A percentile compares a stretch with the other conserved stretches of the same genome.
Conservation (phyloP, 2,797 vertebrate species). For the Ispidina picta region DNA sequence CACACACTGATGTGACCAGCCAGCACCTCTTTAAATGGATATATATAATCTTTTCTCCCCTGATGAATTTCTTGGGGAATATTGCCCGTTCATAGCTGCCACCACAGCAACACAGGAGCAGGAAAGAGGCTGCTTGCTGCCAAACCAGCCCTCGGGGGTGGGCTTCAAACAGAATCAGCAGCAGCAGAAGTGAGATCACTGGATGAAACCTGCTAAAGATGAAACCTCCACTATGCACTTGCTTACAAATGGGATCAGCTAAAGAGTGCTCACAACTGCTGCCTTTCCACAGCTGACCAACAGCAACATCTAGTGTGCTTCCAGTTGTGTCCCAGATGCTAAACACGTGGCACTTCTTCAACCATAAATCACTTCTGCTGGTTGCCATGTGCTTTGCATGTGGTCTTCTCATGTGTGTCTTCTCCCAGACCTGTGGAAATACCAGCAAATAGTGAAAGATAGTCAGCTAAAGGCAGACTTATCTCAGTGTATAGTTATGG, state of each 20-base stretch:
- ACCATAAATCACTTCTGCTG: background rate
- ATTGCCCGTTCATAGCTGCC: background rate
- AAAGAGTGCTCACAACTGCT: background rate
- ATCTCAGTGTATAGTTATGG: background rate
- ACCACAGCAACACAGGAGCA: background rate
- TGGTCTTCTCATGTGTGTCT: background rate
- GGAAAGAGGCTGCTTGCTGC: background rate
- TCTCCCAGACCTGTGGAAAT: background rate
- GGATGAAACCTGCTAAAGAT: background rate
- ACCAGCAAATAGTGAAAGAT: background rate
- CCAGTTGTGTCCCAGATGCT: background rate
- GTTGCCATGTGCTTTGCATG: background rate
- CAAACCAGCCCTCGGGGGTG: background rate
- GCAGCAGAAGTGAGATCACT: background rate
- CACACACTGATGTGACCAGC: background rate
- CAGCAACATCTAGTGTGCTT: fast-evolving
- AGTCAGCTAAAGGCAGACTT: background rate
- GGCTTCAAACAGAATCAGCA: background rate
- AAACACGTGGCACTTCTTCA: background rate
- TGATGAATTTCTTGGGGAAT: background rate
- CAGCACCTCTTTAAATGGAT: background rate
- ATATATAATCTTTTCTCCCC: background rate
- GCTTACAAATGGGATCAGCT: background rate
- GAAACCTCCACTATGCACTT: background rate
- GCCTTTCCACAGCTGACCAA: background rate